A percentile compares a stretch with the other conserved stretches of the same genome.
These are phyloP conservation scores for Cheumatopsyche charites DNA, from an alignment of 1,140 invertebrate species.

Conservation along the genomic window DNA sequence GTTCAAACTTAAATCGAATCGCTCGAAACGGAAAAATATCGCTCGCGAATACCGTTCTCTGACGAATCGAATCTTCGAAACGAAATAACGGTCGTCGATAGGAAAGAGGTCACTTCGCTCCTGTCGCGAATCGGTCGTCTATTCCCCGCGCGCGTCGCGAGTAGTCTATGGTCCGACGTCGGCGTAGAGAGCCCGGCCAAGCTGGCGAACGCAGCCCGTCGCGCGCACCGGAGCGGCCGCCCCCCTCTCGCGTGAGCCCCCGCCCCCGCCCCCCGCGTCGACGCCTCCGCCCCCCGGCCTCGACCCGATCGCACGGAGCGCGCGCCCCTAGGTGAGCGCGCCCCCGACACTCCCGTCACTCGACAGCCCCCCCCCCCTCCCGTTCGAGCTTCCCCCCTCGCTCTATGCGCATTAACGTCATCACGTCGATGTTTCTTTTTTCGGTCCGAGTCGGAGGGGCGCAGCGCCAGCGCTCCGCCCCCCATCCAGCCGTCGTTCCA, in stretches of 20 bases:
- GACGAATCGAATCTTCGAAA: no score
- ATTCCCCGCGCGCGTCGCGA: background rate
- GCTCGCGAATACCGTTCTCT: no score
- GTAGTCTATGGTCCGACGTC: slow-evolving; percentile 35
- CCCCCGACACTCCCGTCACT: background rate
- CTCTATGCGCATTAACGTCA: background rate
- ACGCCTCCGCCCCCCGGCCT: background rate
- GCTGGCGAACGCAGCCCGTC: background rate
- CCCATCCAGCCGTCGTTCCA: background rate
- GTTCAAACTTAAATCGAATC: no score
- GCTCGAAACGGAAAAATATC: no score
- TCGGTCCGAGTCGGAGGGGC: background rate
- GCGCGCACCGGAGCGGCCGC: background rate
- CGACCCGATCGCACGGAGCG: background rate
- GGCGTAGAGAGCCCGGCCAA: slow-evolving; percentile 30
- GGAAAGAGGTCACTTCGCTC: no score
- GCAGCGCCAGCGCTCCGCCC: background rate
- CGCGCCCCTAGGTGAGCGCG: background rate
- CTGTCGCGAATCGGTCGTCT: no score
- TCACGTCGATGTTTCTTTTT: background rate
- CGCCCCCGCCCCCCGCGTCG: no score
- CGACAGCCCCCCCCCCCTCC: background rate
- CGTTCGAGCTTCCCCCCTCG: background rate
- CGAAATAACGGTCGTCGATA: no score
- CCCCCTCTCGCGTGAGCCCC: background rate